Evolutionary conservation across 2,113 vertebrate genomes (phyloP).

Genomic region (Istiophorus platypterus): DNA sequence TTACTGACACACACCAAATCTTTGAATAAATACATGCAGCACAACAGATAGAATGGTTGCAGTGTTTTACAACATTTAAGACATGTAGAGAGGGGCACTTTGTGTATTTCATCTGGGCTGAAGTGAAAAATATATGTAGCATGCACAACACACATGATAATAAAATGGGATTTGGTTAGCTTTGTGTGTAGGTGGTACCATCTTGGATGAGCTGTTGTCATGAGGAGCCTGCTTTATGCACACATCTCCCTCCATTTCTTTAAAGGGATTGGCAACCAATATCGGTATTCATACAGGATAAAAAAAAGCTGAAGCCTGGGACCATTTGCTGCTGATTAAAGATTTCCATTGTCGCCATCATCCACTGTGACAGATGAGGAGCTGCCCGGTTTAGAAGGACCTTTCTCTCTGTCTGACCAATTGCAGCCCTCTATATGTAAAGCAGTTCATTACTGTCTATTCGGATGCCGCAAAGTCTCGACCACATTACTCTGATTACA

Average conservation of each 20-base stretch:
- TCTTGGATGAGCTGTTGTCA: neutral
- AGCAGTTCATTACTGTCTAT: constrained; percentile 53
- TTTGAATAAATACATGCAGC: constrained; percentile 10
- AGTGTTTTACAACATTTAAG: constrained; percentile 5
- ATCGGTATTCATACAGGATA: neutral
- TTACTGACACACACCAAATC: constrained; percentile 24
- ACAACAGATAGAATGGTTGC: constrained; percentile 9
- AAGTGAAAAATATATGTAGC: constrained; percentile 15
- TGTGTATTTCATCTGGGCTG: neutral
- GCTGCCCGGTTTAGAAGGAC: neutral
- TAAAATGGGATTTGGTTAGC: neutral
- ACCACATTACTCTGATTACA: constrained; percentile 48
- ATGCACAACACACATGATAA: neutral
- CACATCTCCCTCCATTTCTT: neutral
- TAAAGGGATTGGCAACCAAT: neutral
- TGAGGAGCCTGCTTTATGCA: too few relatives aligned
- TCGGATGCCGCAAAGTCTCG: constrained; percentile 33
- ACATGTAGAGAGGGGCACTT: neutral
- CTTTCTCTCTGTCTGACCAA: neutral
- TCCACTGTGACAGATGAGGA: constrained; percentile 29
- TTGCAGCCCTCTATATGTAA: constrained; percentile 31
- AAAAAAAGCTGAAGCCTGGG: neutral
- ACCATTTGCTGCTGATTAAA: constrained; percentile 26
- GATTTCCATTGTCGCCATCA: constrained; percentile 21
- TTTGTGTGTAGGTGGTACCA: neutral